Conservation (phyloP, 2,888 invertebrate genomes). For the Parelbella ahira region DNA sequence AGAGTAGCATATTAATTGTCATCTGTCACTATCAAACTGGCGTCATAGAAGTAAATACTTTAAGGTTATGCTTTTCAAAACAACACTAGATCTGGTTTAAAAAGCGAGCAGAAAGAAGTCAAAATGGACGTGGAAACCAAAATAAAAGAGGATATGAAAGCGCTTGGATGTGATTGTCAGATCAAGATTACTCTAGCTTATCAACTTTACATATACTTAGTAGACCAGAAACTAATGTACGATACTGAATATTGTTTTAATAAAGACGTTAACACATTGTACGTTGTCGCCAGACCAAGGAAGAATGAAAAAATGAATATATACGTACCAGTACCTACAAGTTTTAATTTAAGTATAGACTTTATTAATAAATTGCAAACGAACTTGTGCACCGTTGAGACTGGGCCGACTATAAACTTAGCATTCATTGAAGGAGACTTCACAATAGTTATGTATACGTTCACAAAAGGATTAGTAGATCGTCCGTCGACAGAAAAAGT, state of each 20-base stretch:
- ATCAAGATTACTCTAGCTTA: conserved; percentile 63
- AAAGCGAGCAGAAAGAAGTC: no score
- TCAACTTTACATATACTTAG: conserved; percentile 63
- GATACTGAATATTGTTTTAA: conserved; percentile 73
- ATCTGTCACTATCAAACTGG: no score
- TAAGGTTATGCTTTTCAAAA: neutral
- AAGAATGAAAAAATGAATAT: conserved; percentile 64
- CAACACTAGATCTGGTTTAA: no score
- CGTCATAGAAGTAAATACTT: neutral
- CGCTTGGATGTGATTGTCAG: conserved; percentile 64
- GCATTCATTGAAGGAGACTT: conserved; percentile 70
- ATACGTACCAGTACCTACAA: conserved; percentile 63
- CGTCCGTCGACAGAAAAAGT: conserved; percentile 48
- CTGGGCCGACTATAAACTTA: conserved; percentile 60
- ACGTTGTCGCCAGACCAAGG: conserved; percentile 62
- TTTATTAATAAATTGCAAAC: conserved; percentile 62
- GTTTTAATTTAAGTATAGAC: conserved; percentile 52
- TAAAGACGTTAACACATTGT: conserved; percentile 62
- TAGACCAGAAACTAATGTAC: conserved; percentile 72
- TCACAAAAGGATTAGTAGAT: conserved; percentile 55
- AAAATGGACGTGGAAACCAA: conserved; percentile 65
- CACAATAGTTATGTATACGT: conserved; percentile 67
- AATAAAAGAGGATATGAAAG: conserved; percentile 66
- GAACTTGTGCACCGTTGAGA: conserved; percentile 67
- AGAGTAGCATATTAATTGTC: no score